phyloP scores from a whole-genome alignment of 2,797 vertebrate genomes.

The Loriculus beryllinus region DNA sequence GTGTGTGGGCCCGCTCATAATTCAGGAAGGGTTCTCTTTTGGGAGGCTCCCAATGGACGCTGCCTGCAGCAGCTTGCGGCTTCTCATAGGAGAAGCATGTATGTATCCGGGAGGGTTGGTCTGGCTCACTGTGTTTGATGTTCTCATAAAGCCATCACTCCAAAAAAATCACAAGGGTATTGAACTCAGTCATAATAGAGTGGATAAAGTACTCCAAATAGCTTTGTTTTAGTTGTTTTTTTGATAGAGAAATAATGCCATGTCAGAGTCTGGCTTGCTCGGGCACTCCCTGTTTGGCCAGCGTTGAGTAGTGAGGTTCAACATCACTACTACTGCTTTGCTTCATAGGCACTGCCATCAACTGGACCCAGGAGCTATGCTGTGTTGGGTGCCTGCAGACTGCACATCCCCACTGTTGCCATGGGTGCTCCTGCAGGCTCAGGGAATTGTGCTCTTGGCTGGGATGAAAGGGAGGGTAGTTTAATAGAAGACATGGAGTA shows the following conservation, averaged over 20 bases:
- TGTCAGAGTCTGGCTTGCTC: not conserved
- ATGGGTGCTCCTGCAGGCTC: not conserved
- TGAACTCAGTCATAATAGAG: not conserved
- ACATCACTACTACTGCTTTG: not conserved
- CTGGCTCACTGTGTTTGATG: conserved; percentile 38
- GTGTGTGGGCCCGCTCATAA: conserved; percentile 60
- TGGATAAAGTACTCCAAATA: not conserved
- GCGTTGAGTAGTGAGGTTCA: not conserved
- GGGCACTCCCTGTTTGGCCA: not conserved
- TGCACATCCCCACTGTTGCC: not conserved
- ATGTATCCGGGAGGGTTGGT: not conserved
- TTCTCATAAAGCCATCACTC: conserved; percentile 60
- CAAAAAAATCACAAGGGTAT: not conserved
- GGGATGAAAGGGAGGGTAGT: not conserved
- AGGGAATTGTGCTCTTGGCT: not conserved
- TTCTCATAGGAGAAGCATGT: not conserved
- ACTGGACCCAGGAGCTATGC: not conserved
- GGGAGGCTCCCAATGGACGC: conserved; percentile 19
- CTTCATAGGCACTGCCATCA: rapidly evolving
- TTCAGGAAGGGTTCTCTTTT: conserved; percentile 49
- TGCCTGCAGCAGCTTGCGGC: not conserved
- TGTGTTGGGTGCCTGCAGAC: not conserved
- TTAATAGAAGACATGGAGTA: not conserved
- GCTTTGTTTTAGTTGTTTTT: not conserved
- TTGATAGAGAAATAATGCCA: not conserved